A percentile compares a stretch with the other conserved stretches of the same genome.
phyloP scores from a whole-genome alignment of 2,113 vertebrate genomes.

The Sphaerodactylus townsendi region DNA sequence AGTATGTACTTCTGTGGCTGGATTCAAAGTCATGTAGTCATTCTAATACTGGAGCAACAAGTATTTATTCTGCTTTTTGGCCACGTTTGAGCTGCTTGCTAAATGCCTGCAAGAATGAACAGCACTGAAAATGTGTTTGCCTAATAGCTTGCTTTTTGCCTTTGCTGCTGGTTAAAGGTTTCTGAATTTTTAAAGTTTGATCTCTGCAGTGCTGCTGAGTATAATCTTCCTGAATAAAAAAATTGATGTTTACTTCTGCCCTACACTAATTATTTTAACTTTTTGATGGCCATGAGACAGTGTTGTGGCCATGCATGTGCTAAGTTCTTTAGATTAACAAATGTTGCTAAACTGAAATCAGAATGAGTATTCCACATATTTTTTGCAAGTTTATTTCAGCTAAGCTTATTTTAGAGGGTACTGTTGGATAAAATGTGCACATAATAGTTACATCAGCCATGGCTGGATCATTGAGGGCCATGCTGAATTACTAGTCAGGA shows the following conservation, averaged over 20 bases:
- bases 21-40: constrained; percentile 44
- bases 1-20: constrained; percentile 13
- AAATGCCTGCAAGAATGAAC: constrained; percentile 67
- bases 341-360: constrained; percentile 77
- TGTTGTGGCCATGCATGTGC: constrained; percentile 69
- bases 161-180: constrained; percentile 58
- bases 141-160: constrained; percentile 71
- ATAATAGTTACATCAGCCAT: constrained; percentile 65
- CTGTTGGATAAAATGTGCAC: constrained; percentile 73
- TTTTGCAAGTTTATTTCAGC: constrained; percentile 73
- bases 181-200: constrained; percentile 62
- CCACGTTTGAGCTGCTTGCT: constrained; percentile 74
- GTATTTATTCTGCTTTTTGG: constrained; percentile 75
- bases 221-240: constrained; percentile 20
- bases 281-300: constrained; percentile 65
- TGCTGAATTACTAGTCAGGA: constrained; percentile 46
- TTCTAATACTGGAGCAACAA: constrained; percentile 82
- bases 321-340: constrained; percentile 74
- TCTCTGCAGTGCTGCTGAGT: constrained; percentile 51
- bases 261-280: constrained; percentile 60
- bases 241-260: constrained; percentile 55
- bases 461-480: constrained; percentile 53
- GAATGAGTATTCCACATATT: constrained; percentile 79
- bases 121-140: constrained; percentile 72
- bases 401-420: constrained; percentile 74